Conservation (phyloP, 2,113 vertebrate species). For the Benitochromis conjunctus region DNA sequence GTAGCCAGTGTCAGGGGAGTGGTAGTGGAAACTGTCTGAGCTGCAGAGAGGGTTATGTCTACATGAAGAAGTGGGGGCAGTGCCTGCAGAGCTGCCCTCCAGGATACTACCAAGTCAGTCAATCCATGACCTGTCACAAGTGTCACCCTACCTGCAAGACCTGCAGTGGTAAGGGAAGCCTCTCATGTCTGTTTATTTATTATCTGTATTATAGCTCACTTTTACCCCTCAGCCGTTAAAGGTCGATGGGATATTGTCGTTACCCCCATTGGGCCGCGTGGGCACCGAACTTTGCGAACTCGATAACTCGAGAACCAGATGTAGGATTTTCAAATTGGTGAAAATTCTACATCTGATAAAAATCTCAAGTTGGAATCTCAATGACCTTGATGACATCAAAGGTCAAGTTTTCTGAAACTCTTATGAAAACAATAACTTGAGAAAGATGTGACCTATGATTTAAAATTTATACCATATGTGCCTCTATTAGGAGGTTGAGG, state of each 20-base stretch:
- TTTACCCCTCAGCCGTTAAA: neutral
- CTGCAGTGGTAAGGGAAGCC: conserved; percentile 73
- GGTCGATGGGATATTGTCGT: neutral
- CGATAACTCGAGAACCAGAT: neutral
- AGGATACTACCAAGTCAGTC: conserved; percentile 66
- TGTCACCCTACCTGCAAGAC: conserved; percentile 85
- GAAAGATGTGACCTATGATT: neutral
- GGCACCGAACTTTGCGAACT: neutral
- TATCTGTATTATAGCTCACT: neutral
- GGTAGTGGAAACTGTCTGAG: conserved; percentile 74
- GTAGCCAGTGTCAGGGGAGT: conserved; percentile 76
- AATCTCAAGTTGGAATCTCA: neutral
- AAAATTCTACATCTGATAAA: neutral
- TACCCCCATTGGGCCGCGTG: neutral
- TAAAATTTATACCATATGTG: neutral
- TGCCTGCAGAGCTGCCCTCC: conserved; percentile 81
- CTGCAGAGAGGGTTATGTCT: conserved; percentile 77
- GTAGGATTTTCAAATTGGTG: neutral
- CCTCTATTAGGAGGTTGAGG: neutral
- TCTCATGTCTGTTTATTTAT: neutral
- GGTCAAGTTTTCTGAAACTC: neutral
- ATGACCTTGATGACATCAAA: neutral
- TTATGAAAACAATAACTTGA: neutral
- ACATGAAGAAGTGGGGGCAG: conserved; percentile 65
- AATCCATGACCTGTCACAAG: conserved; percentile 69